Base-by-base conservation (phyloP, 2,888 invertebrate genomes). In the Ectemnius continuus region DNA sequence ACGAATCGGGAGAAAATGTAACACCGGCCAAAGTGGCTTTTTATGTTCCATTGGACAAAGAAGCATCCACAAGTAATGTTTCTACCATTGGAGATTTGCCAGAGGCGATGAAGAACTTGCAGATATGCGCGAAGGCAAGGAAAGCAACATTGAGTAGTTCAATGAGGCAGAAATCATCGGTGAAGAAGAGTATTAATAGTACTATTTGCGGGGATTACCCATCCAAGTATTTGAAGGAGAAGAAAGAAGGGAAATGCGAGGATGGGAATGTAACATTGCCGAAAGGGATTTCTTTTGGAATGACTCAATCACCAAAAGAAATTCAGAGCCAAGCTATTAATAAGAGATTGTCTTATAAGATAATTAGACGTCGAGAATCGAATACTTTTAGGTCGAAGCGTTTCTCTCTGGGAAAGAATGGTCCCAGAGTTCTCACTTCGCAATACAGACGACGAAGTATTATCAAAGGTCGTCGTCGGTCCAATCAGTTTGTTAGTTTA, bases 401-500 rank as follows among this genome's bases (percentile, higher is more conserved):
- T 52, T 6, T 1, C 0, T 57, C 61, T 2, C 1, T 60, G 3
- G 23, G 36, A 2, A 81, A 61, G n/a, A 46, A 65, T 0, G 77
- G 64, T 0, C 20, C 64, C 0, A 69, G 36, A 4, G 70, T 80
- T 6, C 69, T 84, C 5, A 76, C 78, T 1, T 85, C 75, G 61
- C 77, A 80, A 18, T 78, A 80, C n/a, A 74, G 82, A 2, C 79
- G 79, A 36, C 67, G 26, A 48, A 84, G 79, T 4, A 4, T 80
- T 2, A 26, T 69, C 3, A 77, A 75, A 28, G 65, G 70, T 13
- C 69, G 67, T 1, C 70, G 70, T 6, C 28, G 48, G 52, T 78
- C 82, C 0, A 86, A 82, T n/a, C 85, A 89, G 26, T 92, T 89
- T 72, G 86, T 93, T 4, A 92, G 93, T 23, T 87, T 93, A 82